phyloP scores from a whole-genome alignment of 2,888 invertebrate species.

The Laspeyria flexula region DNA sequence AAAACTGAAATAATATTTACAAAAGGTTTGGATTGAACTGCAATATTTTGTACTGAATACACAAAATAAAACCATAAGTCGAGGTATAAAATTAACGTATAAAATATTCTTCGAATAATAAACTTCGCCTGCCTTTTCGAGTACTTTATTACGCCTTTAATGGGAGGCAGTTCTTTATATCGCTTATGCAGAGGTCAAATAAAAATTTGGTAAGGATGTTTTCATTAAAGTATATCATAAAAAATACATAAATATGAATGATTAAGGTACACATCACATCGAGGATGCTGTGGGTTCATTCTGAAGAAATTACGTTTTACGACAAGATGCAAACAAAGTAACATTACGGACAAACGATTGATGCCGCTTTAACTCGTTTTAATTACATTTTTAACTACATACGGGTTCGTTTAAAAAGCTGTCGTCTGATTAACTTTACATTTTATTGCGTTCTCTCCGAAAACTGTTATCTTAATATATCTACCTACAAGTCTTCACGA shows the following conservation, averaged over 20 bases:
- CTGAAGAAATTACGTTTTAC: constrained; percentile 68
- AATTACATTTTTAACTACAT: constrained; percentile 69
- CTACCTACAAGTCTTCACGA: too few relatives aligned
- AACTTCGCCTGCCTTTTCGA: constrained; percentile 24
- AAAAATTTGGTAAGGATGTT: constrained; percentile 63
- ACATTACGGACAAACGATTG: constrained; percentile 57
- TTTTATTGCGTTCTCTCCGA: constrained; percentile 48
- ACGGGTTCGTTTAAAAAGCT: constrained; percentile 61
- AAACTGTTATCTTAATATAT: constrained; percentile 31
- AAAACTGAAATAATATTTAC: constrained; percentile 29
- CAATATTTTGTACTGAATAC: constrained; percentile 13
- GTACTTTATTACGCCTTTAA: constrained; percentile 46
- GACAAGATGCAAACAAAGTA: constrained; percentile 72
- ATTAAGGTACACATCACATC: constrained; percentile 75
- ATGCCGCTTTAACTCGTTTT: constrained; percentile 63
- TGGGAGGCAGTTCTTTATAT: constrained; percentile 42
- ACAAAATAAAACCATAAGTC: constrained; percentile 9
- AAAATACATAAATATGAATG: constrained; percentile 78
- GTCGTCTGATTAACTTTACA: constrained; percentile 54
- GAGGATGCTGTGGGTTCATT: constrained; percentile 59
- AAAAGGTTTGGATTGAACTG: constrained; percentile 11
- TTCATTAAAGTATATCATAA: constrained; percentile 73
- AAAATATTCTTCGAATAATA: constrained; percentile 41
- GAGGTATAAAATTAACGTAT: constrained; percentile 27
- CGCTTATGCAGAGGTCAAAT: constrained; percentile 46